Evolutionary conservation across 2,888 invertebrate species (phyloP).

Genomic region (Cheilosia grossa): DNA sequence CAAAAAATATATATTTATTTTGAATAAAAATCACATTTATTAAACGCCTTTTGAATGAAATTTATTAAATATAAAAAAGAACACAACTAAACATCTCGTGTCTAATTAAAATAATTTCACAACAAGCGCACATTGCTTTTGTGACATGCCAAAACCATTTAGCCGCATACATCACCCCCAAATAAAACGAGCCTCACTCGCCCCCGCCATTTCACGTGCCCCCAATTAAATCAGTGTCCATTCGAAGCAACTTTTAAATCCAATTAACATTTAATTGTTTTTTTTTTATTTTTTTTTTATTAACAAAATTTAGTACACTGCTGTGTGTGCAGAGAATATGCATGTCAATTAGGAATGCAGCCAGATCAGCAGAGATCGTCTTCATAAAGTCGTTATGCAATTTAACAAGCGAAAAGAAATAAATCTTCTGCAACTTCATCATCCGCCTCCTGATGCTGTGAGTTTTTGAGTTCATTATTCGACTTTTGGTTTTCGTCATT

Average conservation of each 20-base stretch:
- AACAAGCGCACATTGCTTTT: not conserved
- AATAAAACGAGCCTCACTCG: slow-evolving; percentile 21
- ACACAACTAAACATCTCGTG: slow-evolving; percentile 40
- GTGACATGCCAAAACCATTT: slow-evolving; percentile 56
- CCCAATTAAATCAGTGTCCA: not conserved
- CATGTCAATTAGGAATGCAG: slow-evolving; percentile 56
- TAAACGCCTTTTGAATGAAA: slow-evolving; percentile 40
- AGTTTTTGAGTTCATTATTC: slow-evolving; percentile 18
- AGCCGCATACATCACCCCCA: slow-evolving; percentile 68
- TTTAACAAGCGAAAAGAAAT: not conserved
- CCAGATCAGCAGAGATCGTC: slow-evolving; percentile 21
- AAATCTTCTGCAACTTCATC: slow-evolving; percentile 22
- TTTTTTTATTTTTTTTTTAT: slow-evolving; percentile 1
- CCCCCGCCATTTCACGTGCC: slow-evolving; percentile 4
- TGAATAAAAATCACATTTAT: slow-evolving; percentile 22
- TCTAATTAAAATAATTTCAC: slow-evolving; percentile 66
- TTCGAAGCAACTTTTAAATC: slow-evolving; percentile 43
- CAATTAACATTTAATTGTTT: slow-evolving; percentile 69
- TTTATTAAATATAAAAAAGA: slow-evolving; percentile 18
- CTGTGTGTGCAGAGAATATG: slow-evolving; percentile 15
- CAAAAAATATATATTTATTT: not conserved
- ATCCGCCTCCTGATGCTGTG: slow-evolving; percentile 47
- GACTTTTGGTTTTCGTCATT: not conserved
- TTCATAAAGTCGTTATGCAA: slow-evolving; percentile 37
- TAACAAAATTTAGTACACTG: slow-evolving; percentile 31